Evolutionary conservation across 1,140 invertebrate genomes (phyloP), one percentile per base, ranked within the genome.

Genomic region (Nephila pilipes): DNA sequence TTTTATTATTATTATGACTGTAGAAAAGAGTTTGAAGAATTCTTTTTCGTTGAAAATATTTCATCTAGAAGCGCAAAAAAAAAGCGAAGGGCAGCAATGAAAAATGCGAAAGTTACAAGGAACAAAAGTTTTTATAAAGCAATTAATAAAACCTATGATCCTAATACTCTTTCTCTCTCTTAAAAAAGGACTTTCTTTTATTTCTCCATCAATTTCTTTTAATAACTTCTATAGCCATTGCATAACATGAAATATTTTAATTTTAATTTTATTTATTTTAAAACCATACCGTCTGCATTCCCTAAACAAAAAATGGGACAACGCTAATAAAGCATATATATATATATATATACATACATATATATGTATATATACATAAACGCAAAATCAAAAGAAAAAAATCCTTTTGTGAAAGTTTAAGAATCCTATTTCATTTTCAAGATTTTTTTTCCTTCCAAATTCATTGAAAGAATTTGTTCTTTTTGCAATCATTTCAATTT

Each of bases 401-500:
- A 75, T 75, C 32, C 69, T 16, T 75, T 75, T 32, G 25, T 32
- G 18, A 36, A 75, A 75, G 29, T 75, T 75, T 75, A 75, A 75
- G 32, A 75, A 75, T 75, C 69, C 25, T 75, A 75, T 36, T 75
- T 75, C 69, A 29, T 75, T 16, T 36, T 75, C 32, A 18, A 75
- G 14, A 38, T 54, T 83, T 83, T 55, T 83, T 83, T 55, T 65
- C 8, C n/a, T 83, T 83, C 46, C 6, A 54, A 83, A 54, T 25
- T 55, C 80, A 55, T 38, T 54, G 54, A 83, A 55, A 83, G 54
- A 38, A 55, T 83, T 83, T 55, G 14, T n/a, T 16, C n/a, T 22
- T n/a, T 83, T 63, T 87, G 63, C 38, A 63, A 87, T 87, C 58
- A 87, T 63, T 36, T 20, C 32, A 29, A 87, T 87, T 87, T 87